Base-by-base conservation (phyloP, 2,888 invertebrate species). In the Lissonota sp. region DNA sequence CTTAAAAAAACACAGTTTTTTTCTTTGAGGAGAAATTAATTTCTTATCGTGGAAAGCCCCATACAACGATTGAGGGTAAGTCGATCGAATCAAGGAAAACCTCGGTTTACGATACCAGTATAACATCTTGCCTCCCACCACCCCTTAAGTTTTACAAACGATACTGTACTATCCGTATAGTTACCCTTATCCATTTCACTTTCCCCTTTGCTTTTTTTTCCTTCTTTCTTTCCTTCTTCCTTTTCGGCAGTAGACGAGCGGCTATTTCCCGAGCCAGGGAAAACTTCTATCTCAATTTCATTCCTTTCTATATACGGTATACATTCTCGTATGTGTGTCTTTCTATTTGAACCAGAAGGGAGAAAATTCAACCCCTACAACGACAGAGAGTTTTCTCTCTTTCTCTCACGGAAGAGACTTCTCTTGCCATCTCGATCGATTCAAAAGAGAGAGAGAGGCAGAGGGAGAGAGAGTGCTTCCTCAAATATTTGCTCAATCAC, bases 401-500 rank as follows among this genome's bases (percentile, higher is more conserved):
- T 26, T 49, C 64, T 62, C 49, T 74, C 62, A 16, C n/a, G 10
- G 55, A 46, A 12, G 26, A 16, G 42, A 39, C 39, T 26, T 16
- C 63, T 69, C 73, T 71, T 55, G 57, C 72, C 69, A 69, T 66
- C 26, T 42, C 49, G 46, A 69, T 69, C 73, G 64, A 83, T 80
- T 83, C 83, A 77, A 79, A 55, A 53, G 49, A 46, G 16, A 62
- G 46, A 67, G 53, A 46, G 53, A 53, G 53, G 14, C 14, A 53
- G 53, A 66, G 62, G 69, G 75, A 67, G 75, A 84, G 77, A 66
- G 71, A 60, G 71, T 67, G 78, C 78, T 82, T 82, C 78, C 82
- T 79, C 82, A 82, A 82, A 82, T 92, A 92, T 92, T 92, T 92
- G 91, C 90, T 88, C 91, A 91, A 92, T 92, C 92, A 91, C 92